Evolutionary conservation across 2,797 vertebrate genomes (phyloP).

Genomic region (Oryzias dopingdopingensis): DNA sequence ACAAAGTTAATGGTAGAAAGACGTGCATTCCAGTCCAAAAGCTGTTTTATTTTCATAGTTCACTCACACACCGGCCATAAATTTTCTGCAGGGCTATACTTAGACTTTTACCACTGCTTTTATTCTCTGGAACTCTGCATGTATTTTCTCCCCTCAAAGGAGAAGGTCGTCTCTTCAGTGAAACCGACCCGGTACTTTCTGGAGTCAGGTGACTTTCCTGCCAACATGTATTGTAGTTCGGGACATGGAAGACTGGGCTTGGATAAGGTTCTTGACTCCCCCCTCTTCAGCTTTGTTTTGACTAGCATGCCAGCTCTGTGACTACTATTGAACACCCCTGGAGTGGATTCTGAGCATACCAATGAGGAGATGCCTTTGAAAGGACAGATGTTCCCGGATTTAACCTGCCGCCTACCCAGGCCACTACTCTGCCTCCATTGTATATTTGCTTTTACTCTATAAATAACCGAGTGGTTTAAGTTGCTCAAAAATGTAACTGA

Average conservation of each 20-base stretch:
- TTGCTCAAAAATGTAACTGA: slow-evolving; percentile 58
- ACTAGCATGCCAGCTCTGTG: slow-evolving; percentile 79
- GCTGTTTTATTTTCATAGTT: slow-evolving; percentile 1
- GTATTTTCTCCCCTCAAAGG: background rate
- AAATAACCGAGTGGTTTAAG: slow-evolving; percentile 69
- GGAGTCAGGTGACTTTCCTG: slow-evolving; percentile 43
- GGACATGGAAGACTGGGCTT: slow-evolving; percentile 47
- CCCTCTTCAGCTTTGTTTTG: slow-evolving; percentile 71
- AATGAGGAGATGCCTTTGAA: slow-evolving; percentile 71
- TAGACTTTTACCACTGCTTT: background rate
- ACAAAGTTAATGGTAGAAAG: background rate
- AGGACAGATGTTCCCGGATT: slow-evolving; percentile 72
- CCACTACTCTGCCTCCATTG: slow-evolving; percentile 57
- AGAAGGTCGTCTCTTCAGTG: slow-evolving; percentile 43
- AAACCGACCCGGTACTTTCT: slow-evolving; percentile 53
- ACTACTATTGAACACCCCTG: slow-evolving; percentile 77
- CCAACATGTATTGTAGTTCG: slow-evolving; percentile 24
- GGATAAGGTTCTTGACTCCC: slow-evolving; percentile 40
- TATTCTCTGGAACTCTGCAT: slow-evolving; percentile 12
- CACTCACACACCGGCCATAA: background rate
- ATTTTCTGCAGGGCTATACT: background rate
- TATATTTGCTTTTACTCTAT: slow-evolving; percentile 75
- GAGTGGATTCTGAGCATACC: slow-evolving; percentile 80
- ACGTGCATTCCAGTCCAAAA: background rate
- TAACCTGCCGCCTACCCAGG: slow-evolving; percentile 60